Conservation (phyloP, 2,888 invertebrate genomes). For the Mechanitis messenoides region DNA sequence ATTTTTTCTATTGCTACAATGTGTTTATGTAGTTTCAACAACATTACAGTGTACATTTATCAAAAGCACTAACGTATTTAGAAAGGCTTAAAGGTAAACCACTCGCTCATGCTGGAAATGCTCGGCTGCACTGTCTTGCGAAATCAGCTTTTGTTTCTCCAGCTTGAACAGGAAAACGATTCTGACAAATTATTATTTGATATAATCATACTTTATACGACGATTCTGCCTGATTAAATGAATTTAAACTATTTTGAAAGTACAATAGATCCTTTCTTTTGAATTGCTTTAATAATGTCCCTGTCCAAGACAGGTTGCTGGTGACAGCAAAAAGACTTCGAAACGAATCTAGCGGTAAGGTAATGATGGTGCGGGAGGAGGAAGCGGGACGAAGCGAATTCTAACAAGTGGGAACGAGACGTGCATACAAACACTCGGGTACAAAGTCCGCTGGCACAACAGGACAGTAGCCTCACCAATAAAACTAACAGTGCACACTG, state of each 20-base stretch:
- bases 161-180: constrained; percentile 15
- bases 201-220: background rate
- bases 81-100: constrained; percentile 30
- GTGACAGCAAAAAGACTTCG: constrained; percentile 49
- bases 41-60: constrained; percentile 17
- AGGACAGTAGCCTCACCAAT: constrained; percentile 57
- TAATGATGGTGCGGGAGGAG: constrained; percentile 49
- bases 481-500: constrained; percentile 30
- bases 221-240: too few species aligned
- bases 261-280: background rate
- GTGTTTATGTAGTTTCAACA: constrained; percentile 9
- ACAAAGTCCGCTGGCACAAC: constrained; percentile 62
- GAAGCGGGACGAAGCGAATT: constrained; percentile 34
- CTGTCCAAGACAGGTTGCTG: constrained; percentile 29
- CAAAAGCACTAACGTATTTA: constrained; percentile 24
- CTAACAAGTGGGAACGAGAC: constrained; percentile 53
- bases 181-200: constrained; percentile 15
- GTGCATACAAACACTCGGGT: constrained; percentile 60
- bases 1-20: constrained; percentile 41
- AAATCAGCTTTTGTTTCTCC: constrained; percentile 26
- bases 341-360: constrained; percentile 56
- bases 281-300: constrained; percentile 4
- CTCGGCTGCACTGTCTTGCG: constrained; percentile 22
- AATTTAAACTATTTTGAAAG: background rate
- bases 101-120: constrained; percentile 24